Conservation (phyloP, 2,888 invertebrate genomes). For the Chrysodeixis includens region DNA sequence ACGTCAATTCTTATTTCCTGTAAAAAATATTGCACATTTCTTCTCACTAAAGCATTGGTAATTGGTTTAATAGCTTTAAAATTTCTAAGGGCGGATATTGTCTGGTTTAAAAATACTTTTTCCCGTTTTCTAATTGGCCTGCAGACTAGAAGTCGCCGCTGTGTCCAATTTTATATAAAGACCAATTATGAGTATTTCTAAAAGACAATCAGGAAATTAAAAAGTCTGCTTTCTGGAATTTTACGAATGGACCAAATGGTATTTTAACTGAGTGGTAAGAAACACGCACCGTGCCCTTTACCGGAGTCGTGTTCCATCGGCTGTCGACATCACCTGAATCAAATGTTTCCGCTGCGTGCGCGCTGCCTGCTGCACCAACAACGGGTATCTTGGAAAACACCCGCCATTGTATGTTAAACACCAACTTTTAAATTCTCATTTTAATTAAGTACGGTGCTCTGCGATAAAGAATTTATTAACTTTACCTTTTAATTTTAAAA, state of each 20-base stretch:
- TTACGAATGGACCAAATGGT: conserved; percentile 21
- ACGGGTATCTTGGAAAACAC: conserved; percentile 23
- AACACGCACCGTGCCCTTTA: conserved; percentile 30
- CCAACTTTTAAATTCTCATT: conserved; percentile 53
- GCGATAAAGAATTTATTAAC: conserved; percentile 42
- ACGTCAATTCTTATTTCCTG: conserved; percentile 57
- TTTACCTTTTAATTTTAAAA: conserved; percentile 40
- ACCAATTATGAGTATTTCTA: conserved; percentile 14
- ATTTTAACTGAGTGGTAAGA: conserved; percentile 21
- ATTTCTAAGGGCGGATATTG: conserved; percentile 20
- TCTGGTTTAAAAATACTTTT: conserved; percentile 23
- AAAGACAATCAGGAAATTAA: too few species aligned
- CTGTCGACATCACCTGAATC: conserved; percentile 24
- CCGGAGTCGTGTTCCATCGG: conserved; percentile 7
- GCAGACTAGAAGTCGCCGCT: not conserved
- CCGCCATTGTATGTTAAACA: conserved; percentile 55
- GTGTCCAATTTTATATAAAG: conserved; percentile 8
- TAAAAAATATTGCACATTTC: conserved; percentile 46
- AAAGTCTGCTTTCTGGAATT: too few species aligned
- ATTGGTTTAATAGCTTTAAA: conserved; percentile 51
- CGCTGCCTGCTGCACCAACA: conserved; percentile 25
- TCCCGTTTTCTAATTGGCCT: conserved; percentile 10
- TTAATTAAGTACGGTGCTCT: conserved; percentile 40
- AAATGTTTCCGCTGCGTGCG: conserved; percentile 29
- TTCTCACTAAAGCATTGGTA: conserved; percentile 53